Evolutionary conservation across 1,140 invertebrate species (phyloP).

Genomic region (Samia ricini): DNA sequence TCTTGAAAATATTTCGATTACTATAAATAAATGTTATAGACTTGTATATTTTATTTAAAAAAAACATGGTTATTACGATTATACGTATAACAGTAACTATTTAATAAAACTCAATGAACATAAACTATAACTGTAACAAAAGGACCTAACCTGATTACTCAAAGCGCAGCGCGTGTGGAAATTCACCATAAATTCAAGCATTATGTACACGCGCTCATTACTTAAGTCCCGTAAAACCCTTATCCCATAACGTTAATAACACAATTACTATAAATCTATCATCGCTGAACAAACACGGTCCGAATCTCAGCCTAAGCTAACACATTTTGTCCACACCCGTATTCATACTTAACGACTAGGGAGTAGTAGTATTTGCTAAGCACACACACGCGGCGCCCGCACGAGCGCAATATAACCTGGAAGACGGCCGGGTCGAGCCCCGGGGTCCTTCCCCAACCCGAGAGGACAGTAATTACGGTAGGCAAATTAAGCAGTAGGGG

Average conservation of each 20-base stretch:
- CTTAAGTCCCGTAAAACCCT: slow-evolving; percentile 76
- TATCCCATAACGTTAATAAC: slow-evolving; percentile 77
- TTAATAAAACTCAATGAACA: background rate
- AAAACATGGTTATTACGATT: background rate
- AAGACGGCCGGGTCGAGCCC: slow-evolving; percentile 70
- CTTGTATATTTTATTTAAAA: too few species aligned
- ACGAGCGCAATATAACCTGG: slow-evolving; percentile 71
- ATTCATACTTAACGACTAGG: slow-evolving; percentile 74
- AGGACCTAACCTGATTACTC: slow-evolving; percentile 36
- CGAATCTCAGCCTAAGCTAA: slow-evolving; percentile 77
- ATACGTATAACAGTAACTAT: background rate
- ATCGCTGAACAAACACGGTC: slow-evolving; percentile 73
- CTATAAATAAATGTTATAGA: too few species aligned
- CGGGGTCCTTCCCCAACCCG: slow-evolving; percentile 63
- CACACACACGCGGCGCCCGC: slow-evolving; percentile 71
- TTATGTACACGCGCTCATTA: slow-evolving; percentile 73
- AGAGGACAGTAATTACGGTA: slow-evolving; percentile 78
- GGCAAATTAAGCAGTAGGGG: slow-evolving; percentile 78
- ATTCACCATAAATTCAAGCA: slow-evolving; percentile 68
- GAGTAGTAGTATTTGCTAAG: slow-evolving; percentile 72
- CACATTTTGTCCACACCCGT: slow-evolving; percentile 76
- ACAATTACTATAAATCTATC: slow-evolving; percentile 78
- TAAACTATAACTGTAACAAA: slow-evolving; percentile 10
- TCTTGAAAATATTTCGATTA: too few species aligned
- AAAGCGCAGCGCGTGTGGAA: slow-evolving; percentile 52